These are phyloP conservation scores for Anser cygnoides DNA, from an alignment of 2,113 vertebrate species.

Conservation along the genomic window DNA sequence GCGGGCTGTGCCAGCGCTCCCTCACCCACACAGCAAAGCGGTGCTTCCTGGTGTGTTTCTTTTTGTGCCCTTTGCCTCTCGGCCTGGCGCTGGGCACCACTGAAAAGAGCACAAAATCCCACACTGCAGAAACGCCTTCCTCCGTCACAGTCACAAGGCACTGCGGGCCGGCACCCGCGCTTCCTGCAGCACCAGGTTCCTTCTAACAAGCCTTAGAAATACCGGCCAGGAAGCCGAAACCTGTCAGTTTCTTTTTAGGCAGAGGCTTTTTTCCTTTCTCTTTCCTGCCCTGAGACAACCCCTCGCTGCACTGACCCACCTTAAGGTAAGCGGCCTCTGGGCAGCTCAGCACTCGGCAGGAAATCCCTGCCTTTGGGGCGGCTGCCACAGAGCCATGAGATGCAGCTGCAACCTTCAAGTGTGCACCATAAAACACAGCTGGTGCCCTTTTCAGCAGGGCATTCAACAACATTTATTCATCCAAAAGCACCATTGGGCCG, in stretches of 20 bases:
- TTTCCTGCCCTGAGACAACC: background rate
- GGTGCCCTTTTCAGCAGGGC: background rate
- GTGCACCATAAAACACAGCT: background rate
- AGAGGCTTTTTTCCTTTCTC: background rate
- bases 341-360: background rate
- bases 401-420: background rate
- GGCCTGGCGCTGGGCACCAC: background rate
- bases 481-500: background rate
- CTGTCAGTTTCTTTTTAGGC: background rate
- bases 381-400: background rate
- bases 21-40: background rate
- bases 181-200: background rate
- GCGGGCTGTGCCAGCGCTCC: background rate
- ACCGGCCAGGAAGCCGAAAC: rapidly evolving
- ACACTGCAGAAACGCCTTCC: background rate
- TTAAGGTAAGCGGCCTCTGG: background rate
- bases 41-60: background rate
- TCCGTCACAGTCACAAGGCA: background rate
- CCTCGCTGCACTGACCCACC: background rate
- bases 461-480: background rate
- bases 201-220: background rate
- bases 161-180: background rate
- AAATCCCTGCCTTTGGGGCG: background rate
- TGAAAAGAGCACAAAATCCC: background rate
- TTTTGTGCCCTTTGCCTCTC: background rate